These are phyloP conservation scores for Ridgeia piscesae DNA, from an alignment of 1,140 invertebrate genomes.

Conservation along the genomic window DNA sequence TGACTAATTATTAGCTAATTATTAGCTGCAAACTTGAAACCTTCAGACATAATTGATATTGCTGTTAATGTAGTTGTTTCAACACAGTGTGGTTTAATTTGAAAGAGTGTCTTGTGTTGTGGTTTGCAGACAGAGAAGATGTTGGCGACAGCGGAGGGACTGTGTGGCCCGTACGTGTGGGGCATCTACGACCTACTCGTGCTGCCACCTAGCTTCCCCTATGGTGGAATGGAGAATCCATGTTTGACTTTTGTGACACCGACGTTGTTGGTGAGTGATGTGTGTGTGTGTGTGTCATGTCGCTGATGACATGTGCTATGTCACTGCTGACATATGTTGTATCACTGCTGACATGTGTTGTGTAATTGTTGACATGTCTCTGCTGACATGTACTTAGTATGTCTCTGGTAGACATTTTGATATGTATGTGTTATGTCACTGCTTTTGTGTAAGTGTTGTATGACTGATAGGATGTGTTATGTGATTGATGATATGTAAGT, in stretches of 20 bases:
- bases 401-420: too few species aligned
- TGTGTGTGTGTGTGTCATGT: background rate
- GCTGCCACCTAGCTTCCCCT: slow-evolving; percentile 91
- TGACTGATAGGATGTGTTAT: background rate
- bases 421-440: background rate
- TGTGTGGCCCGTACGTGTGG: slow-evolving; percentile 61
- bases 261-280: slow-evolving; percentile 70
- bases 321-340: background rate
- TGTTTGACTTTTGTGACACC: slow-evolving; percentile 94
- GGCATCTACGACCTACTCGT: slow-evolving; percentile 80
- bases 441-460: background rate
- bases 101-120: background rate
- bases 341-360: background rate
- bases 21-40: background rate
- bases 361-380: too few species aligned
- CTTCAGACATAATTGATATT: background rate
- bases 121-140: slow-evolving; percentile 73
- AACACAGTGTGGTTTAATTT: background rate
- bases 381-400: too few species aligned
- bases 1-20: background rate
- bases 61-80: background rate
- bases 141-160: slow-evolving; percentile 76
- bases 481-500: background rate
- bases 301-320: background rate
- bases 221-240: slow-evolving; percentile 97